phyloP scores from a whole-genome alignment of 2,113 vertebrate genomes.

The Semnornis frantzii region DNA sequence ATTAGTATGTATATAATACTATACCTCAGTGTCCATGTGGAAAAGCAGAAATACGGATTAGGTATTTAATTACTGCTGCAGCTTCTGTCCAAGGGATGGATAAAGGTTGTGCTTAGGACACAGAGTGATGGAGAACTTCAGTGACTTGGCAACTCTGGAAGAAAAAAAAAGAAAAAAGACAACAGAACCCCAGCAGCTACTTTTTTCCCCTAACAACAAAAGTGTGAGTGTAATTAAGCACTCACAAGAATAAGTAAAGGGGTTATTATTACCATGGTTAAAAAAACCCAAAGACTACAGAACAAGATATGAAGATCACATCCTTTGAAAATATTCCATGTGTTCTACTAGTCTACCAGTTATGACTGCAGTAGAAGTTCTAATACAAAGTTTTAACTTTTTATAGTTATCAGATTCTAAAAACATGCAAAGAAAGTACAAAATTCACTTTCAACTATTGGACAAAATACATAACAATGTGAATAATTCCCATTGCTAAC shows the following conservation, averaged over 20 bases:
- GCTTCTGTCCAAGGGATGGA: background rate
- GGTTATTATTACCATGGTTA: background rate
- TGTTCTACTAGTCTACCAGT: background rate
- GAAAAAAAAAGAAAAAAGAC: background rate
- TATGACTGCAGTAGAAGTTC: background rate
- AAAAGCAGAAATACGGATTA: background rate
- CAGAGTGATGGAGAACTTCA: background rate
- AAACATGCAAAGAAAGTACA: background rate
- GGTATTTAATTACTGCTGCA: background rate
- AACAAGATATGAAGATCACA: background rate
- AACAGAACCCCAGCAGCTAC: too few relatives aligned
- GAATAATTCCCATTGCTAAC: background rate
- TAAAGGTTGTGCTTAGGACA: background rate
- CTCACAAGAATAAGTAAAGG: background rate
- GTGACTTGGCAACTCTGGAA: background rate
- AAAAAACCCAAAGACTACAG: background rate
- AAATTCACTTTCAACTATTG: background rate
- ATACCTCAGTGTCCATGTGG: background rate
- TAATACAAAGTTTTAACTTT: background rate
- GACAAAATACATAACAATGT: background rate
- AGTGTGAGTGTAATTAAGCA: background rate
- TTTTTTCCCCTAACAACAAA: background rate
- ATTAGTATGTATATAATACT: too few relatives aligned
- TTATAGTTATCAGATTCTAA: background rate
- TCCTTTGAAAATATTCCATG: background rate